These are phyloP conservation scores for Bungarus multicinctus DNA, from an alignment of 2,113 vertebrate species.

Conservation along the genomic window DNA sequence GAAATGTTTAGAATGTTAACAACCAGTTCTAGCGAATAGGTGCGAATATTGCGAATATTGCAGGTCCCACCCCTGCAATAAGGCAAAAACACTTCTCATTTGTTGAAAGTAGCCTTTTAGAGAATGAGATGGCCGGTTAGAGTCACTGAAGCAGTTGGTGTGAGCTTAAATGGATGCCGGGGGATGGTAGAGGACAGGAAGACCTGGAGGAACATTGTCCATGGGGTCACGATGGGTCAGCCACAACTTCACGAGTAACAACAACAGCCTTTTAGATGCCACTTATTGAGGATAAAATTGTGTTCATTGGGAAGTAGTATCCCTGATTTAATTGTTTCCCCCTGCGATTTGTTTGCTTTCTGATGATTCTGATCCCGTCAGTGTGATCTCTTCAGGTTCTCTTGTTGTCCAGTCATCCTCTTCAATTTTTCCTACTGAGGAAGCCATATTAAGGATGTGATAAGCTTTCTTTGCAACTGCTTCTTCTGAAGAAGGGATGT, in stretches of 20 bases:
- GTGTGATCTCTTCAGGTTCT: neutral
- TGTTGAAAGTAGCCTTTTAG: neutral
- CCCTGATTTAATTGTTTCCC: neutral
- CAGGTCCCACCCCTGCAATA: too few relatives aligned
- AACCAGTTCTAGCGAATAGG: too few relatives aligned
- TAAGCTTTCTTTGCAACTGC: neutral
- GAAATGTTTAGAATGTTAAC: too few relatives aligned
- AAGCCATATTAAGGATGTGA: neutral
- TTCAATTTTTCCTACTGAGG: neutral
- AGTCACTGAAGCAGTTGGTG: too few relatives aligned
- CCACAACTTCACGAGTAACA: too few relatives aligned
- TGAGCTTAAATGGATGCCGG: too few relatives aligned
- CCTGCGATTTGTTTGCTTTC: neutral
- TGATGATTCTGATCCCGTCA: neutral
- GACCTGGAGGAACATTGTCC: too few relatives aligned
- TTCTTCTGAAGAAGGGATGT: neutral
- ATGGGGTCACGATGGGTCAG: too few relatives aligned
- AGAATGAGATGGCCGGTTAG: too few relatives aligned
- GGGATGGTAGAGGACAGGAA: too few relatives aligned
- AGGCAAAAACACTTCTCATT: neutral
- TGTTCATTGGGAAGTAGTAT: neutral
- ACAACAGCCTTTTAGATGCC: neutral
- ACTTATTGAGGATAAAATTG: neutral
- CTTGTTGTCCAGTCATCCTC: neutral
- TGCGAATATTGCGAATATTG: too few relatives aligned